Evolutionary conservation across 1,140 invertebrate genomes (phyloP).

Genomic region (Pseudoatta argentina): DNA sequence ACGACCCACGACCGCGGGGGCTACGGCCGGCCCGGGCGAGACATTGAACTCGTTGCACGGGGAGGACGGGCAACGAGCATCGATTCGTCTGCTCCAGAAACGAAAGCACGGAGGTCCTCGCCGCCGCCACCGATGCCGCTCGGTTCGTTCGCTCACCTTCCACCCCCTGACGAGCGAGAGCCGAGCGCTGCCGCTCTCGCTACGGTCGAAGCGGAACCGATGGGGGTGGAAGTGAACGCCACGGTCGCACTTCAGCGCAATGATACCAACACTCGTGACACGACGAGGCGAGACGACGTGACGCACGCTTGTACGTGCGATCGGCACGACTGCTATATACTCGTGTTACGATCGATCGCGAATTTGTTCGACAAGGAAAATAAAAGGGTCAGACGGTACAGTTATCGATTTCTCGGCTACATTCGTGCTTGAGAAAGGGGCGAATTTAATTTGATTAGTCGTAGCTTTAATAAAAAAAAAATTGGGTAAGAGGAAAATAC

Average conservation of each 20-base stretch:
- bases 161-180: conserved; percentile 63
- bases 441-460: not conserved
- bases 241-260: not conserved
- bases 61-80: conserved; percentile 79
- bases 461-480: not conserved
- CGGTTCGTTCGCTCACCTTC: conserved; percentile 57
- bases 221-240: conserved; percentile 19
- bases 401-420: not conserved
- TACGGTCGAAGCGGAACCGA: conserved; percentile 14
- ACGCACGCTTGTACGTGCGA: conserved; percentile 72
- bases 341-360: conserved; percentile 32
- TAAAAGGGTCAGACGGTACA: not conserved
- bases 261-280: conserved; percentile 68
- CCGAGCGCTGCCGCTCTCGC: conserved; percentile 39
- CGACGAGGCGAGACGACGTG: conserved; percentile 68
- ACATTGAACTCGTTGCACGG: conserved; percentile 84
- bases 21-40: conserved; percentile 82
- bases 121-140: conserved; percentile 57
- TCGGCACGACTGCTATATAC: conserved; percentile 48
- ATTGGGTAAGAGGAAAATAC: not conserved
- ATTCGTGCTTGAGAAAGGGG: not conserved
- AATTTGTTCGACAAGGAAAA: conserved; percentile 8
- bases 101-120: conserved; percentile 70
- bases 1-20: conserved; percentile 73
- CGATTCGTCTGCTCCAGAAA: conserved; percentile 85